Evolutionary conservation across 2,797 vertebrate genomes (phyloP).

Genomic region (Apogon talboti): DNA sequence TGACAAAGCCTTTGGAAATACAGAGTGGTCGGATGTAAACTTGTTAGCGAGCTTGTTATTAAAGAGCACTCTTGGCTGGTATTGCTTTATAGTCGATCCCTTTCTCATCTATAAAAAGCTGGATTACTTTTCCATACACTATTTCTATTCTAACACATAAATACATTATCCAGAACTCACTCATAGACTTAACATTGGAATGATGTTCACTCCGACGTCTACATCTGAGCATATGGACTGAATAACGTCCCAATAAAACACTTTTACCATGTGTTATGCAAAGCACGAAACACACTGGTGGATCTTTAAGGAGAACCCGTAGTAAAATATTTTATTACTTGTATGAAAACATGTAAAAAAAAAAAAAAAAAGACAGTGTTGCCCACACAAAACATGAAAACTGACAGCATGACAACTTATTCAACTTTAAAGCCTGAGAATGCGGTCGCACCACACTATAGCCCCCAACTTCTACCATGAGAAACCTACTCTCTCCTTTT

Average conservation of each 20-base stretch:
- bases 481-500: slow-evolving; percentile 17
- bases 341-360: slow-evolving; percentile 43
- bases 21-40: slow-evolving; percentile 64
- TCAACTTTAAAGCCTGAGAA: slow-evolving; percentile 41
- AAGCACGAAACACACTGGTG: background rate
- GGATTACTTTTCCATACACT: slow-evolving; percentile 68
- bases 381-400: slow-evolving; percentile 44
- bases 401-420: slow-evolving; percentile 14
- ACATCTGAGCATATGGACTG: slow-evolving; percentile 28
- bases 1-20: slow-evolving; percentile 54
- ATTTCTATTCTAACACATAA: slow-evolving; percentile 56
- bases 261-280: slow-evolving; percentile 16
- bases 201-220: slow-evolving; percentile 15
- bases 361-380: slow-evolving; percentile 44
- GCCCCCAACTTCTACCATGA: slow-evolving; percentile 5
- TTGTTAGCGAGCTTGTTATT: slow-evolving; percentile 60
- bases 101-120: slow-evolving; percentile 71
- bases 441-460: slow-evolving; percentile 9
- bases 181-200: slow-evolving; percentile 14
- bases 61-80: slow-evolving; percentile 61
- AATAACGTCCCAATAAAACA: slow-evolving; percentile 22
- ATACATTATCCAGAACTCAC: slow-evolving; percentile 23
- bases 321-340: slow-evolving; percentile 48
- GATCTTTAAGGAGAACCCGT: slow-evolving; percentile 37
- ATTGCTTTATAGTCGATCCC: slow-evolving; percentile 70